These are phyloP conservation scores for Leucophenga varia DNA, from an alignment of 1,140 invertebrate genomes.

Conservation along the genomic window DNA sequence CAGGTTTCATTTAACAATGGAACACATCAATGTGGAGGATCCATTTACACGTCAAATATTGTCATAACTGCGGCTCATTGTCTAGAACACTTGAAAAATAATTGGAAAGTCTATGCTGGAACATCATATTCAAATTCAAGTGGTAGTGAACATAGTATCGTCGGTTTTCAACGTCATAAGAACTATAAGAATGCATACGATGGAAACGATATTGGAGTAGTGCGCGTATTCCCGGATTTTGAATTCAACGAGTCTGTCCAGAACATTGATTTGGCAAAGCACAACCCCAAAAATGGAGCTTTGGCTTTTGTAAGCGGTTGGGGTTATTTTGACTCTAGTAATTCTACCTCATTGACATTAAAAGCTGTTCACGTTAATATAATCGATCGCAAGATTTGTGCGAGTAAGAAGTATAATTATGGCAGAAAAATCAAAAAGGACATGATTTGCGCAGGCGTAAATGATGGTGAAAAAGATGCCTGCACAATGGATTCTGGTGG, in stretches of 20 bases:
- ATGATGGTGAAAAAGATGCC: constrained; percentile 65
- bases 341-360: constrained; percentile 26
- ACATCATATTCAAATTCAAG: constrained; percentile 32
- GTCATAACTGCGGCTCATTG: constrained; percentile 65
- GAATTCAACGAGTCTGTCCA: constrained; percentile 23
- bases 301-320: constrained; percentile 56
- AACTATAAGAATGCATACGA: constrained; percentile 40
- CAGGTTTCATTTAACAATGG: constrained; percentile 45
- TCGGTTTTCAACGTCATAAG: constrained; percentile 38
- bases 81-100: too few relatives aligned
- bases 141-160: constrained; percentile 37
- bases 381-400: constrained; percentile 21
- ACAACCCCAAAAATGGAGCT: constrained; percentile 27
- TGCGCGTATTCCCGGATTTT: constrained; percentile 32
- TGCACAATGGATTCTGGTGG: constrained; percentile 70
- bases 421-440: constrained; percentile 28
- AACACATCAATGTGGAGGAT: constrained; percentile 62
- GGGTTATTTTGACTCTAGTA: constrained; percentile 45
- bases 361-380: constrained; percentile 34
- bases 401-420: constrained; percentile 24
- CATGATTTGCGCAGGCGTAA: constrained; percentile 57
- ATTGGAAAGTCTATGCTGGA: constrained; percentile 46
- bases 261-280: constrained; percentile 26
- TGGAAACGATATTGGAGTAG: constrained; percentile 49
- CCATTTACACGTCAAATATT: constrained; percentile 59